Base-by-base conservation (phyloP, 2,888 invertebrate species). In the Oscheius sp. region DNA sequence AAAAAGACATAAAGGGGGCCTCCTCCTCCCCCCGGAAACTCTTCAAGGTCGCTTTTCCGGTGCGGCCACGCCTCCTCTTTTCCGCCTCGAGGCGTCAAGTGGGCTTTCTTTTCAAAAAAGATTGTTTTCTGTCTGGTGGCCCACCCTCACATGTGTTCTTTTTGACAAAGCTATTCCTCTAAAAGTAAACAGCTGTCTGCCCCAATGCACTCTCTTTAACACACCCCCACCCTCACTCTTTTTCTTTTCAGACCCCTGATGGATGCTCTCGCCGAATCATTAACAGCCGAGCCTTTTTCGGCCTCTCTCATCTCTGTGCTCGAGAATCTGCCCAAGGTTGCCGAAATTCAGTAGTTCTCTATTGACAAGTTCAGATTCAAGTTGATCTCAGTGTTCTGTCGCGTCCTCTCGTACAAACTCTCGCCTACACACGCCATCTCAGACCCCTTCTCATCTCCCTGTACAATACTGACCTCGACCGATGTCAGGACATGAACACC, bases 401-500 rank as follows among this genome's bases (percentile, higher is more conserved):
- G 0, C 80, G 82, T 29, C 85, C 89, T 13, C 74, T 89, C 33
- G 87, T 89, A 76, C 85, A 88, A 74, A 82, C 87, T 32, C 82
- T 85, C 70, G 80, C 85, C 7, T 82, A 86, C 48, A 74, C 84
- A 29, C 78, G 82, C 11, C 63, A 79, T 57, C 82, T 89, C 70
- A 83, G 86, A 9, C 81, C 83, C 7, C 80, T 89, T 42, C 79
- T 88, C 35, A 81, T 83, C 48, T 68, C 84, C 42, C 76, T 86
- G n/a, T 87, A 85, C 78, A 74, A 75, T 29, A 79, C 85, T 42
- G 86, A 86, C 58, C 82, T 88, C 55, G 73, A 79, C 33, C 81
- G 79, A 74, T 87, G 87, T 84, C 84, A 85, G 87, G 88, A 88
- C 77, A 81, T 84, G 71, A 88, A 88, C 76, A 89, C 89, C 0